Percentiles rank a stretch among this genome's conserved stretches.
Evolutionary conservation across 2,888 invertebrate species (phyloP).

Genomic region (Patella pellucida): DNA sequence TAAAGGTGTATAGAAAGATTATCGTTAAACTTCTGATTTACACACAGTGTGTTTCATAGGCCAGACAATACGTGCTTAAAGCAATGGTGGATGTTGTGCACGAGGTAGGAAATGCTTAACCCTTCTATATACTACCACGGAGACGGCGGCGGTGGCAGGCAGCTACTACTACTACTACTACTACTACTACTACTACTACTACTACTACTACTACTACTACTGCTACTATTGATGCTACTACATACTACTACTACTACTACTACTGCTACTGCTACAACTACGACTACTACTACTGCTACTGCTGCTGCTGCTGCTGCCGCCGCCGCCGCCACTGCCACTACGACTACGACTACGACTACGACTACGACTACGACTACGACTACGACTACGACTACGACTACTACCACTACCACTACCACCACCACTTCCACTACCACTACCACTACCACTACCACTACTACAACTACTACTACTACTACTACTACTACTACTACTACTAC

Average conservation of each 20-base stretch:
- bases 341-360: not conserved
- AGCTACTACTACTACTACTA: not conserved
- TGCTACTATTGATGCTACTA: not conserved
- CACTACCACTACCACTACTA: not conserved
- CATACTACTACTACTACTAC: not conserved
- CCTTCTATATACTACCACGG: too few species aligned
- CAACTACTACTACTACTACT: not conserved
- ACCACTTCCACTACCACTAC: too few species aligned
- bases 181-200: not conserved
- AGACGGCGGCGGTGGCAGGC: too few species aligned
- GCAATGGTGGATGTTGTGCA: too few species aligned
- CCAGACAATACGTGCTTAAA: too few species aligned
- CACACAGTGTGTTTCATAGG: too few species aligned
- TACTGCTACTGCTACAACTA: not conserved
- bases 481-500: too few species aligned
- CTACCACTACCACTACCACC: not conserved
- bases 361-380: not conserved
- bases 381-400: not conserved
- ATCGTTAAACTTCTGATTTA: too few species aligned
- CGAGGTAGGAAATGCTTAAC: too few species aligned
- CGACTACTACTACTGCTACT: constrained; percentile 1
- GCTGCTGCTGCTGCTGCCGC: not conserved
- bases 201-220: constrained; percentile 5
- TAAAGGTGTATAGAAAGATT: too few species aligned
- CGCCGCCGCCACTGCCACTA: not conserved